Evolutionary conservation across 2,113 vertebrate genomes (phyloP).

Genomic region (Okapia johnstoni): DNA sequence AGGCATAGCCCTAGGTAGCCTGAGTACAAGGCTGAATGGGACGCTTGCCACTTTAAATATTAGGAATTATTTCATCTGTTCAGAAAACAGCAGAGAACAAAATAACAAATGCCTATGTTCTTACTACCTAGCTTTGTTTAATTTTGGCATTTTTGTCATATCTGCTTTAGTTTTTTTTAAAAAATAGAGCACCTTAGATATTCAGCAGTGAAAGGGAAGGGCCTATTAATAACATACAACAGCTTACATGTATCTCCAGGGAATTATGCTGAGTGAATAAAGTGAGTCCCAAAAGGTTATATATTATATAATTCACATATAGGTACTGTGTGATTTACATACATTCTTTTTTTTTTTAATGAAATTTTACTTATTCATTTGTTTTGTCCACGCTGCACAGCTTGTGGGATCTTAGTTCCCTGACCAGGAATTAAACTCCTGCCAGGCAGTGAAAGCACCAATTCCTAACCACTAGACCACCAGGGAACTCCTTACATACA

Average conservation of each 20-base stretch:
- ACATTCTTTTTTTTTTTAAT: not conserved
- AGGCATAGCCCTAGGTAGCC: not conserved
- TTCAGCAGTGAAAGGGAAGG: not conserved
- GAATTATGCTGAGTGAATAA: not conserved
- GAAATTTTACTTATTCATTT: not conserved
- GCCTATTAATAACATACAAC: not conserved
- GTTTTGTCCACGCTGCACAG: not conserved
- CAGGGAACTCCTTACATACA: not conserved
- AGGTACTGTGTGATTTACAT: not conserved
- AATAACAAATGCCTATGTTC: not conserved
- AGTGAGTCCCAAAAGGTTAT: not conserved
- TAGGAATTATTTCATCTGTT: not conserved
- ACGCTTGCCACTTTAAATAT: not conserved
- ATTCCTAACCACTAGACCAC: not conserved
- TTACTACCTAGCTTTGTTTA: not conserved
- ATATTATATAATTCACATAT: not conserved
- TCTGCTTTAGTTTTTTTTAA: not conserved
- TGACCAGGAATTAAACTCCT: not conserved
- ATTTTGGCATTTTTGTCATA: slow-evolving; percentile 11
- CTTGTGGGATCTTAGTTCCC: not conserved
- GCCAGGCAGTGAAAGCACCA: not conserved
- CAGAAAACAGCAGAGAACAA: slow-evolving; percentile 3
- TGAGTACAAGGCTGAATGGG: not conserved
- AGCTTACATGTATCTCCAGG: not conserved
- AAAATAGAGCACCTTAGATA: not conserved